phyloP scores from a whole-genome alignment of 2,113 vertebrate genomes.

The Pelobates fuscus region DNA sequence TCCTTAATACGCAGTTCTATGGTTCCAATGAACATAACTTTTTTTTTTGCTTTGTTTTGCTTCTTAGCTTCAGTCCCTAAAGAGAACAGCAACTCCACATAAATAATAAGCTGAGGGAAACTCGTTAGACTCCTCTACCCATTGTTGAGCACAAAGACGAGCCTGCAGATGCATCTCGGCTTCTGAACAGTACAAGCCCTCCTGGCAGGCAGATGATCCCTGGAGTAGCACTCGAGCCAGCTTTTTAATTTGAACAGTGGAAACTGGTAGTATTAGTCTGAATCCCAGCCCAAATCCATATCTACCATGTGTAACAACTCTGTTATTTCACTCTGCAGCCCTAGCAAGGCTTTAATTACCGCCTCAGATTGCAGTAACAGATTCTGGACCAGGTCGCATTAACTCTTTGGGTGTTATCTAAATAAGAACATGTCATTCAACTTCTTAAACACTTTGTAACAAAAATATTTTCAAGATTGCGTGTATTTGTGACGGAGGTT shows the following conservation, averaged over 20 bases:
- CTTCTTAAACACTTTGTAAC: too few relatives aligned
- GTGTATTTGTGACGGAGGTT: too few relatives aligned
- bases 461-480: too few relatives aligned
- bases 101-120: constrained; percentile 35
- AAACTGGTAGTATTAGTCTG: not conserved
- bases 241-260: constrained; percentile 11
- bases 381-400: not conserved
- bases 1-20: constrained; percentile 26
- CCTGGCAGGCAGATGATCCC: constrained; percentile 27
- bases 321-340: constrained; percentile 26
- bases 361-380: not conserved
- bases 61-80: constrained; percentile 18
- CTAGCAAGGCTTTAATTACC: not conserved
- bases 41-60: constrained; percentile 14
- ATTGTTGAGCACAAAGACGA: constrained; percentile 33
- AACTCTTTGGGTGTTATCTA: too few relatives aligned
- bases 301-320: constrained; percentile 17
- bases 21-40: not conserved
- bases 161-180: constrained; percentile 22
- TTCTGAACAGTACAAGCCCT: constrained; percentile 2
- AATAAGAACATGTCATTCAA: too few relatives aligned
- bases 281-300: constrained; percentile 15
- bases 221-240: constrained; percentile 14
- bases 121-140: constrained; percentile 9
- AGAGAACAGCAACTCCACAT: constrained; percentile 20